Conservation (phyloP, 2,797 vertebrate genomes). For the Lithobates sylvaticus region DNA sequence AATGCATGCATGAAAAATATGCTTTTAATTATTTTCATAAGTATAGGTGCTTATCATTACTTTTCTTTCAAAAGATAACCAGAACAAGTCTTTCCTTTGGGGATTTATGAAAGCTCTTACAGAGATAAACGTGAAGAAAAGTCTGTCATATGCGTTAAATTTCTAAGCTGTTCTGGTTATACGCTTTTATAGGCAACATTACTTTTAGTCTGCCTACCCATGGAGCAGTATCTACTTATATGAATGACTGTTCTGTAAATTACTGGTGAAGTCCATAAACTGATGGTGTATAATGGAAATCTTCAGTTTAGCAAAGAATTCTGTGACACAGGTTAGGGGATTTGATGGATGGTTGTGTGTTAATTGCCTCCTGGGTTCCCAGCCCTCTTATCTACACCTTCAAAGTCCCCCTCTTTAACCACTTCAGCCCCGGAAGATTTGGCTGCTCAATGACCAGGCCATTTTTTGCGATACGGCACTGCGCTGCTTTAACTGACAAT, state of each 20-base stretch:
- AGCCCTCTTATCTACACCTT: too few species aligned
- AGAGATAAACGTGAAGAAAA: background rate
- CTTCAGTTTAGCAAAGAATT: too few species aligned
- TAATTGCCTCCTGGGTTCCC: background rate
- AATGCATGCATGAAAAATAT: constrained; percentile 8
- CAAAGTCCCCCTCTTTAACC: too few species aligned
- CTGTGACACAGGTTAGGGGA: too few species aligned
- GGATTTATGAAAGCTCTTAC: background rate
- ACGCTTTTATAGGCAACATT: background rate
- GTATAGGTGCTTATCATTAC: background rate
- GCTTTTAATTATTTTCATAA: background rate
- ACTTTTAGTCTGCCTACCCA: background rate
- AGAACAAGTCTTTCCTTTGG: background rate
- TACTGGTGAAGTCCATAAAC: too few species aligned
- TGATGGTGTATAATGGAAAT: too few species aligned
- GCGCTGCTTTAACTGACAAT: too few species aligned
- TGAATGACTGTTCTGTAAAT: background rate
- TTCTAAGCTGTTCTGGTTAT: background rate
- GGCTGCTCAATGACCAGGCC: too few species aligned
- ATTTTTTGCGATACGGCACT: too few species aligned
- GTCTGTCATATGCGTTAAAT: background rate
- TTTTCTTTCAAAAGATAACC: background rate
- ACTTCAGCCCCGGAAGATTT: too few species aligned
- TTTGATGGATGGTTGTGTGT: background rate
- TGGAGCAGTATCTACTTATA: background rate